Evolutionary conservation across 1,140 invertebrate genomes (phyloP), one percentile per base, ranked within the genome.

Genomic region (Ips typographus): DNA sequence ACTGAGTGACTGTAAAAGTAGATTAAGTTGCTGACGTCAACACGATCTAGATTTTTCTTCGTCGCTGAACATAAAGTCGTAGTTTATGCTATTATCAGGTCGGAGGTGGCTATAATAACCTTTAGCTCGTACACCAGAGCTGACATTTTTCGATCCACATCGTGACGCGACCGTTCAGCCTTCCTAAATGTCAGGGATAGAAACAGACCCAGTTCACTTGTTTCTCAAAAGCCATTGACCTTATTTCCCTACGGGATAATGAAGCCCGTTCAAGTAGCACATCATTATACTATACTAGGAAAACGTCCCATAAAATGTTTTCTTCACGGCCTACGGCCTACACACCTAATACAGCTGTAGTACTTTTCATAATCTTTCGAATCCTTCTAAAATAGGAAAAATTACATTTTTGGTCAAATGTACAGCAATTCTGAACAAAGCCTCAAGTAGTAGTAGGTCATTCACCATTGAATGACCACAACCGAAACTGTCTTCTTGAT

Each of bases 151-250:
- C 44, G 44, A 6, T 49, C 44, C 44, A 49, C 22, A 49, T 49
- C 44, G 44, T 49, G 44, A 49, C 44, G 44, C 44, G 44, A 22
- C 6, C 44, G 44, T 49, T 49, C 44, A 49, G 44, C 44, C 44
- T 49, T 49, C 22, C 44, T 49, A 49, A 49, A 49, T 49, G 44
- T 49, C 44, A 49, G 44, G 44, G 44, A 49, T 49, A 49, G 44
- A 8, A 49, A 49, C 7, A 49, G 44, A 49, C 44, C 44, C 44
- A 49, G 6, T 49, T 49, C 44, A 49, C 44, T 22, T 49, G 44
- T 49, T 49, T 22, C 22, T 8, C 22, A 49, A 49, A 49, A 22
- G 44, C 22, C 22, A 22, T 22, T 22, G 44, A 22, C 7, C 7
- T 49, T 49, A 49, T 8, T 49, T 8, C 6, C 22, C 44, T 22